These are phyloP conservation scores for Sisyra terminalis DNA, from an alignment of 2,888 invertebrate genomes.

Conservation along the genomic window DNA sequence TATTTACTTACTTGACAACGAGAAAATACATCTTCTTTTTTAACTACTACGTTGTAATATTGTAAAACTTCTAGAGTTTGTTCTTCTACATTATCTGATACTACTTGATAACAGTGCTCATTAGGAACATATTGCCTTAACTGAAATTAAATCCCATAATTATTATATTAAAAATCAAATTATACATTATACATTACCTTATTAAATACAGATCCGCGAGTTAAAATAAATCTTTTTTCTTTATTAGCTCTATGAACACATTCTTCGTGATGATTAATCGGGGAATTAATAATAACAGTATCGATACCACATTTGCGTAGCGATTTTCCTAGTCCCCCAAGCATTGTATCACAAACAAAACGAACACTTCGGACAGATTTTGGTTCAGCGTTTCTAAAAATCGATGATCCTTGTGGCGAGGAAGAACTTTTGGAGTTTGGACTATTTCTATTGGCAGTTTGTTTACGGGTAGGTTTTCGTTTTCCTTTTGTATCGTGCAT, in stretches of 20 bases:
- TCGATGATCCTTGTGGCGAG: slow-evolving; percentile 16
- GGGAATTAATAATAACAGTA: slow-evolving; percentile 31
- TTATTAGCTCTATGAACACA: slow-evolving; percentile 31
- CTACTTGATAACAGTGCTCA: slow-evolving; percentile 40
- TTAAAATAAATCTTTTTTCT: slow-evolving; percentile 37
- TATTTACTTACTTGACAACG: slow-evolving; percentile 45
- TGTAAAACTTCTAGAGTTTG: slow-evolving; percentile 49
- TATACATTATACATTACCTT: slow-evolving; percentile 20
- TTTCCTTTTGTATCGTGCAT: slow-evolving; percentile 33
- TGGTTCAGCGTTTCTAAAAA: background rate
- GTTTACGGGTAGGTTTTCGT: slow-evolving; percentile 23
- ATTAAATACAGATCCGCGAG: slow-evolving; percentile 29
- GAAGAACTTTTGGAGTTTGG: slow-evolving; percentile 21
- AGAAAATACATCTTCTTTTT: slow-evolving; percentile 47
- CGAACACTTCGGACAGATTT: slow-evolving; percentile 16
- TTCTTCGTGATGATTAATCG: slow-evolving; percentile 30
- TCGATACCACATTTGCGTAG: slow-evolving; percentile 47
- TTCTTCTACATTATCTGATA: slow-evolving; percentile 33
- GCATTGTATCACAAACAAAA: slow-evolving; percentile 43
- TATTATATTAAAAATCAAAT: background rate
- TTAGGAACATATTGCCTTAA: slow-evolving; percentile 32
- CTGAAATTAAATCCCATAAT: slow-evolving; percentile 17
- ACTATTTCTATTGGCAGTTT: slow-evolving; percentile 7
- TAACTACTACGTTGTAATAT: slow-evolving; percentile 45
- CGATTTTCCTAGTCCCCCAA: slow-evolving; percentile 39